Evolutionary conservation across 2,113 vertebrate species (phyloP).

Genomic region (Oreocharis arfaki): DNA sequence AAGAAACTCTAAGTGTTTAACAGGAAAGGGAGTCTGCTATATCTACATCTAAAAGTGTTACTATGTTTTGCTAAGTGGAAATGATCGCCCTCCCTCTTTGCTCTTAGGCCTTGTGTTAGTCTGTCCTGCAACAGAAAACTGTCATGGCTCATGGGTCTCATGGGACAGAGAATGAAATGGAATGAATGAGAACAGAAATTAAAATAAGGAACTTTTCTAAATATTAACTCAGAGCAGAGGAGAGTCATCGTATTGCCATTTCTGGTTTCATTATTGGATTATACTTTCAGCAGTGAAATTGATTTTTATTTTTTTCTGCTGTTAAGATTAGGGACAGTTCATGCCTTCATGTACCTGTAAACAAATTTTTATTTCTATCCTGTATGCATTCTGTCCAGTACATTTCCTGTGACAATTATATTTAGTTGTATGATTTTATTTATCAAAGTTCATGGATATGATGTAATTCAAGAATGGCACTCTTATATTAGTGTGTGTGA

Average conservation of each 20-base stretch:
- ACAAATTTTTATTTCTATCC: neutral
- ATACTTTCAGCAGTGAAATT: neutral
- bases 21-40: neutral
- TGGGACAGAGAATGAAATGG: neutral
- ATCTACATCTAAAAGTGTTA: neutral
- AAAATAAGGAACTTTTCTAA: neutral
- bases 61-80: neutral
- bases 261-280: neutral
- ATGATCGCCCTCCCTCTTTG: neutral
- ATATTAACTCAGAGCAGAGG: neutral
- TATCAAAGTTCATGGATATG: neutral
- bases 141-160: accelerated
- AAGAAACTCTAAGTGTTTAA: neutral
- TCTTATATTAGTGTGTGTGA: neutral
- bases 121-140: neutral
- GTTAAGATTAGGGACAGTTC: neutral
- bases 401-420: neutral
- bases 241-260: neutral
- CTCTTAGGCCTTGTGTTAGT: neutral
- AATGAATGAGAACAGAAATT: neutral
- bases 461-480: neutral
- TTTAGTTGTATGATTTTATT: neutral
- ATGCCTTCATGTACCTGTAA: neutral
- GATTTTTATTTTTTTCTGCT: neutral
- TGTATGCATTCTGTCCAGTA: neutral